Base-by-base conservation (phyloP, 35 echinoderm and acorn worm species). In the Ophioderma brevispina region DNA sequence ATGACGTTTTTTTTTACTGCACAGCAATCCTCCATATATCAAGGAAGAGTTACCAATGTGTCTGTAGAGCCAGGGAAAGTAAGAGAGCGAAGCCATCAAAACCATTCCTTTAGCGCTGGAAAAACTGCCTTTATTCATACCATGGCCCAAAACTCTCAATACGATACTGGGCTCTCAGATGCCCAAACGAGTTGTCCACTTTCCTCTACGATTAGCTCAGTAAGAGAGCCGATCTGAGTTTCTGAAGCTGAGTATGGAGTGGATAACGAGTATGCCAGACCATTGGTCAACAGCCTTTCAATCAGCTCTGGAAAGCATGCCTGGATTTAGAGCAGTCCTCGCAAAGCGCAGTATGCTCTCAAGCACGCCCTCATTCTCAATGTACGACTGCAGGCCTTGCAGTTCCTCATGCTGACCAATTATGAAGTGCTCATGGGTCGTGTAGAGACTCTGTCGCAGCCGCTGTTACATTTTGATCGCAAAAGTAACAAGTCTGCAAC, bases 211-310 rank as follows among this genome's bases (percentile, higher is more conserved):
- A 40, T 38, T 43, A 93, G 38, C 78, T 97, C 13, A 35, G 80
- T 17, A 55, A 79, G 36, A n/a, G n/a, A 78, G 81, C n/a, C 63
- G 38, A 23, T 28, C 19, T 1, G 37, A 85, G n/a, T 89, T 89
- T 64, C 33, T 90, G 52, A 80, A n/a, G n/a, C 31, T 38, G 81
- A 13, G 32, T 76, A 81, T 43, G 46, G 78, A 25, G 75, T 89
- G 39, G 91, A 97, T 42, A 97, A 94, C 88, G 95, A 97, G 78
- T 97, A 50, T 84, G 91, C 93, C 52, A n/a, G n/a, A 93, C 91
- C 32, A 86, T 97, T 76, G 87, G 46, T 30, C 93, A 97, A 39
- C 95, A 97, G 70, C 39, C 91, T 34, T 92, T 90, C 88, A 97
- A 90, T 63, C 91, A 94, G 81, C 64, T 97, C 19, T 97, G 95